Evolutionary conservation across 2,797 vertebrate genomes (phyloP), one percentile per base, ranked within the genome.

Genomic region (Anguilla marmorata): DNA sequence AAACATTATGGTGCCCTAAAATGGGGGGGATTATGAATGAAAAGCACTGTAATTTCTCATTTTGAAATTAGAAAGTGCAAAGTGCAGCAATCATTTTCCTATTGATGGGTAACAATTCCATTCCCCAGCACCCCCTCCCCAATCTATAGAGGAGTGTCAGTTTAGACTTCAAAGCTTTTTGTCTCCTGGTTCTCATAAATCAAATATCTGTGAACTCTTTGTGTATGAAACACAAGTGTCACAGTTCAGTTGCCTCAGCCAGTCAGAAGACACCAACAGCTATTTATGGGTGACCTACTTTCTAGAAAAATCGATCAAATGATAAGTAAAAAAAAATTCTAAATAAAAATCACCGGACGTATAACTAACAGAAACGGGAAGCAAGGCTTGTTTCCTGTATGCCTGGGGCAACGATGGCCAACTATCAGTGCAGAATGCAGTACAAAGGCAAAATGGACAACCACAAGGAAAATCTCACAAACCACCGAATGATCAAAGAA

Each of bases 261-360:
- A 80, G 87, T 88, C 87, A 80, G 19, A 74, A 88, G 63, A 86
- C 45, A 86, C 24, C 82, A 84, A 69, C 85, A 54, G 41, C 80
- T 89, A 87, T 89, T 90, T 88, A 85, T 85, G 82, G 82, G 45
- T 89, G 88, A 89, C 87, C 90, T 85, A 90, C 85, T 85, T 90
- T 86, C 54, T 33, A 45, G 33, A 74, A 86, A 74, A 88, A 89
- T 86, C 85, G 11, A 89, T 89, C 54, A 89, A 37, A 86, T 79
- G 50, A 56, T 16, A 86, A 56, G 85, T 24, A 1, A 56, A 19
- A 69, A 80, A 88, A 52, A 74, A 63, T 19, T 4, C 1, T 14
- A 41, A 30, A 48, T 48, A 86, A 86, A 88, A 56, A 86, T 85
- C 84, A 52, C 45, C 37, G 50, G 41, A 84, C 27, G 27, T 84